Conservation (phyloP, 2,888 invertebrate genomes). For the Onchidella celtica region DNA sequence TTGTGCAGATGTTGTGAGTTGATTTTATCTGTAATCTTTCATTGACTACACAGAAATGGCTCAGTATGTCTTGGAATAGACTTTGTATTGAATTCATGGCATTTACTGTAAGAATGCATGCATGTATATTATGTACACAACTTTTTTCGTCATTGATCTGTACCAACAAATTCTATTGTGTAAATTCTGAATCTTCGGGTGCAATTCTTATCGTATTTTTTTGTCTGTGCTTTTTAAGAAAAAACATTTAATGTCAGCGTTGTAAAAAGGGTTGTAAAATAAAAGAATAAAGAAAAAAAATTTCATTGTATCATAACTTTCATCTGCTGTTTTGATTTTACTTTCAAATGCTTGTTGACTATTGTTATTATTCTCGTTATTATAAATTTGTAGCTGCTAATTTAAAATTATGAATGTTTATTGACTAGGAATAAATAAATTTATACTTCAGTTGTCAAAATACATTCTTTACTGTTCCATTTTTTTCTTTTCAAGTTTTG, state of each 20-base stretch:
- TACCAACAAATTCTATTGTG: neutral
- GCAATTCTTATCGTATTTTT: conserved; percentile 25
- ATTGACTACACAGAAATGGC: no score
- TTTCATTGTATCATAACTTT: conserved; percentile 22
- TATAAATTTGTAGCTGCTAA: conserved; percentile 45
- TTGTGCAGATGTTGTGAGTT: no score
- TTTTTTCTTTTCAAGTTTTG: neutral
- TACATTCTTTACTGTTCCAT: no score
- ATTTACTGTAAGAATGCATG: no score
- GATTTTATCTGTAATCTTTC: no score
- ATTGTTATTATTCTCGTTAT: conserved; percentile 36
- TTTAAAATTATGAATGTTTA: conserved; percentile 28
- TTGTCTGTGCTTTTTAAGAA: conserved; percentile 22
- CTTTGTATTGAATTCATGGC: no score
- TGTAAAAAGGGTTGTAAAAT: conserved; percentile 2
- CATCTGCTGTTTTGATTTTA: conserved; percentile 5
- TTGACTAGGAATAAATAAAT: conserved; percentile 30
- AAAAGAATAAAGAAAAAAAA: neutral
- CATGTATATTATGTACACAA: no score
- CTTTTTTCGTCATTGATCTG: no score
- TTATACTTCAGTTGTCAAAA: conserved; percentile 27
- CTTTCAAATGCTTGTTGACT: conserved; percentile 21
- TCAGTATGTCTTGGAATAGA: no score
- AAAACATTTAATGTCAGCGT: no score
- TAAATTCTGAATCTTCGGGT: conserved; percentile 32